Percentiles rank a stretch among this genome's conserved stretches.
These are phyloP conservation scores for Piliocolobus tephrosceles DNA, from an alignment of 2,113 vertebrate species.

Conservation along the genomic window DNA sequence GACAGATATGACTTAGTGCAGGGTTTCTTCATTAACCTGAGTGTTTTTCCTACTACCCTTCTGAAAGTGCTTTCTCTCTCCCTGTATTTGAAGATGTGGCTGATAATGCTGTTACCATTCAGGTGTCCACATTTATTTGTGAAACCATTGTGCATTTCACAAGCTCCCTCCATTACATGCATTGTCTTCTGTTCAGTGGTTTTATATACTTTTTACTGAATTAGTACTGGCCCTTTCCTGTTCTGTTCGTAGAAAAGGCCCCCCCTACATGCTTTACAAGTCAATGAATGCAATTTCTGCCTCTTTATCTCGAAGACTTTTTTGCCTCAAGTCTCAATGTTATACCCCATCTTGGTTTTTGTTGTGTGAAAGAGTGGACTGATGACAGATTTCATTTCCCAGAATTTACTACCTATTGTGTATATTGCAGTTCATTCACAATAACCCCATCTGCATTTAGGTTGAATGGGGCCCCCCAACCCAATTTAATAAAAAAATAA, in stretches of 20 bases:
- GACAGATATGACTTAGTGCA: slow-evolving; percentile 48
- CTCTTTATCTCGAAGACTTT: slow-evolving; percentile 50
- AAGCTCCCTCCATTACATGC: background rate
- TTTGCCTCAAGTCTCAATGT: slow-evolving; percentile 42
- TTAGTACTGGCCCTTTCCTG: slow-evolving; percentile 31
- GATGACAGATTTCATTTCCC: slow-evolving; percentile 73
- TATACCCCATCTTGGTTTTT: slow-evolving; percentile 56
- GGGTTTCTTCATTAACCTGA: slow-evolving; percentile 61
- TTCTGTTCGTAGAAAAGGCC: background rate
- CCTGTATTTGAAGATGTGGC: slow-evolving; percentile 28
- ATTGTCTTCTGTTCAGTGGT: slow-evolving; percentile 21
- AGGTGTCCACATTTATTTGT: slow-evolving; percentile 49
- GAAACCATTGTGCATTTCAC: background rate
- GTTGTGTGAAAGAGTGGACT: slow-evolving; percentile 54
- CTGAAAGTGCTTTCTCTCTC: slow-evolving; percentile 41
- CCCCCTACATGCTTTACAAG: slow-evolving; percentile 22
- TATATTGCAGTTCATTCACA: slow-evolving; percentile 49
- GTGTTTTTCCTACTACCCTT: slow-evolving; percentile 24
- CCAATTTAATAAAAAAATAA: slow-evolving; percentile 78
- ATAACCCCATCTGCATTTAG: slow-evolving; percentile 70
- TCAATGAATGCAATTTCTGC: slow-evolving; percentile 48
- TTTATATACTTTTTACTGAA: slow-evolving; percentile 35
- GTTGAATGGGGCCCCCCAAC: slow-evolving; percentile 67
- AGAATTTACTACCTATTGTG: slow-evolving; percentile 75
- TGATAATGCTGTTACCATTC: slow-evolving; percentile 45